phyloP scores from a whole-genome alignment of 1,140 invertebrate genomes.

The Centruroides vittatus region DNA sequence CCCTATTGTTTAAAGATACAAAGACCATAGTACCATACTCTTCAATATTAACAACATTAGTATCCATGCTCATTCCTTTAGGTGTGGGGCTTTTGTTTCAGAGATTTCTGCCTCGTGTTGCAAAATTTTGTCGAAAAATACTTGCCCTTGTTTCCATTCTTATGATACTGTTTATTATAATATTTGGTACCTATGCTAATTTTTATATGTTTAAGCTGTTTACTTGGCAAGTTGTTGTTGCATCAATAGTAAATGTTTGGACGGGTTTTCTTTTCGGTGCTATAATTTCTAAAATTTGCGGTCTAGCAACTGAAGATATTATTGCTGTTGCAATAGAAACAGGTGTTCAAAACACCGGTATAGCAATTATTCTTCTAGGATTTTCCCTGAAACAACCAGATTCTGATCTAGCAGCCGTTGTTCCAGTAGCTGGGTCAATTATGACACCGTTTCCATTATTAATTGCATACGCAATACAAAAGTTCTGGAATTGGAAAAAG shows the following conservation, averaged over 20 bases:
- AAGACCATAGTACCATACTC: constrained; percentile 61
- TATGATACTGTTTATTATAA: constrained; percentile 71
- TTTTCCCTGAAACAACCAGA: constrained; percentile 32
- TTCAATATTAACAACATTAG: constrained; percentile 56
- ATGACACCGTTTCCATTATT: constrained; percentile 80
- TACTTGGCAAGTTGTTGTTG: constrained; percentile 61
- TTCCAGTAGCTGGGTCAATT: constrained; percentile 74
- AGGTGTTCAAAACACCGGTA: constrained; percentile 90
- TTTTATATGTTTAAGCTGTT: constrained; percentile 80
- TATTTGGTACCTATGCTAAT: constrained; percentile 85
- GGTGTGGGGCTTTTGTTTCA: constrained; percentile 50
- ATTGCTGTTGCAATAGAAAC: constrained; percentile 84
- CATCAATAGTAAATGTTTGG: constrained; percentile 72
- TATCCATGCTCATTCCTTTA: constrained; percentile 66
- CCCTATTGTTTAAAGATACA: constrained; percentile 49
- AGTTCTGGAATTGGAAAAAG: background rate
- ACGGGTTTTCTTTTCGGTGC: constrained; percentile 67
- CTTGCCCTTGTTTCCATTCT: constrained; percentile 71
- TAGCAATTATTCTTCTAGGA: constrained; percentile 65
- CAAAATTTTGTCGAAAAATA: constrained; percentile 53
- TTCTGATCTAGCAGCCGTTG: constrained; percentile 31
- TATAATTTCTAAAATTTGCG: constrained; percentile 40
- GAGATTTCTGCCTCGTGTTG: constrained; percentile 44
- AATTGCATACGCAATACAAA: constrained; percentile 10
- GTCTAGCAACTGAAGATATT: constrained; percentile 47